Conservation (phyloP, 2,797 vertebrate species). For the Spizella passerina region DNA sequence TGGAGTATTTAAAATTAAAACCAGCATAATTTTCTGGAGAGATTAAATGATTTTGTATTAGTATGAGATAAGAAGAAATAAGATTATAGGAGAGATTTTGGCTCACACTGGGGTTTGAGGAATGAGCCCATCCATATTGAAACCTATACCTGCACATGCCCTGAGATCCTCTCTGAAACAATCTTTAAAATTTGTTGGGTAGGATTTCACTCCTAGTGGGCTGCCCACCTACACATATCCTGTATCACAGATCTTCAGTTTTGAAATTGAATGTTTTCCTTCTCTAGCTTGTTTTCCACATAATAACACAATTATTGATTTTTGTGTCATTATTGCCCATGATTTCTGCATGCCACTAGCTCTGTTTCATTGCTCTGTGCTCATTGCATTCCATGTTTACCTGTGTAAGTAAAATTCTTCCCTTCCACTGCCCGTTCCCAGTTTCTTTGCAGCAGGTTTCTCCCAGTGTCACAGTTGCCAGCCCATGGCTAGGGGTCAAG, state of each 20-base stretch:
- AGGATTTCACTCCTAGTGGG: background rate
- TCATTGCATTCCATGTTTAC: background rate
- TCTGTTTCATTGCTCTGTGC: background rate
- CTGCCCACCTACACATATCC: background rate
- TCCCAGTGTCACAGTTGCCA: background rate
- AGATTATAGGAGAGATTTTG: background rate
- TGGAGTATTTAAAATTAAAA: background rate
- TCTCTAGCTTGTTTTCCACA: background rate
- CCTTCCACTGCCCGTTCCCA: background rate
- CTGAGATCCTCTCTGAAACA: background rate
- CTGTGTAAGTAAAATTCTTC: background rate
- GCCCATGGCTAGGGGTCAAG: background rate
- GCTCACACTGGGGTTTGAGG: background rate
- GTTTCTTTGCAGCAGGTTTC: background rate
- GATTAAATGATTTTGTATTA: background rate
- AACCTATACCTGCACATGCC: background rate
- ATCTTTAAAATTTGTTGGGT: background rate
- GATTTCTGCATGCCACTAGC: background rate
- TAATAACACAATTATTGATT: background rate
- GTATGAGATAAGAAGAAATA: background rate
- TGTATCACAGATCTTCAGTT: background rate
- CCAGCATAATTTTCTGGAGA: background rate
- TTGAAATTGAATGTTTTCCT: background rate
- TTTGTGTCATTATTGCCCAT: background rate
- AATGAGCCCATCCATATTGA: background rate